Evolutionary conservation across 30 jellyfish, hydroid and myxozoan genomes (phyloP).

Genomic region (Cassiopea xamachana): DNA sequence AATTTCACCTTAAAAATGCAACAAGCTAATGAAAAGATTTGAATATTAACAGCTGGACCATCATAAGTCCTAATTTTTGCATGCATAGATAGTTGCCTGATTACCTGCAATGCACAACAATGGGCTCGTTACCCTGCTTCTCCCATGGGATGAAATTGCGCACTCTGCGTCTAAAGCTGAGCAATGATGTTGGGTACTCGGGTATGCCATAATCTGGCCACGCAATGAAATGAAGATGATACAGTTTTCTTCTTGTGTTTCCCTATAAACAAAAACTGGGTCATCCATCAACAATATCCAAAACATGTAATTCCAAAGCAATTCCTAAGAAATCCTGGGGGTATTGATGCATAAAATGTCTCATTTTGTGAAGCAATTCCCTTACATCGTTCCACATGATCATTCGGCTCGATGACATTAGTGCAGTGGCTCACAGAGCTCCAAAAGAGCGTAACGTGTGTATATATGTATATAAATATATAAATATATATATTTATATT

Average conservation of each 20-base stretch:
- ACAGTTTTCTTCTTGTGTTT: conserved; percentile 17
- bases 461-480: too few relatives aligned
- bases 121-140: conserved; percentile 39
- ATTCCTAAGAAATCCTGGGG: too few relatives aligned
- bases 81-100: neutral
- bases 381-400: too few relatives aligned
- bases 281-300: neutral
- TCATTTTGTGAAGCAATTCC: too few relatives aligned
- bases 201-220: conserved; percentile 93
- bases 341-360: too few relatives aligned
- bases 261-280: conserved; percentile 15
- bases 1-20: too few relatives aligned
- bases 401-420: too few relatives aligned
- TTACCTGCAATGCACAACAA: conserved; percentile 84
- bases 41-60: too few relatives aligned
- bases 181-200: conserved; percentile 66
- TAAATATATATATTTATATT: too few relatives aligned
- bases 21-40: too few relatives aligned
- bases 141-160: conserved; percentile 55
- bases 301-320: neutral
- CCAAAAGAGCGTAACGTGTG: too few relatives aligned
- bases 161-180: conserved; percentile 66
- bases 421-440: too few relatives aligned
- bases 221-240: conserved; percentile 57
- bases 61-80: neutral